Base-by-base conservation (phyloP, 2,797 vertebrate genomes). In the Coccyzus lansbergi region DNA sequence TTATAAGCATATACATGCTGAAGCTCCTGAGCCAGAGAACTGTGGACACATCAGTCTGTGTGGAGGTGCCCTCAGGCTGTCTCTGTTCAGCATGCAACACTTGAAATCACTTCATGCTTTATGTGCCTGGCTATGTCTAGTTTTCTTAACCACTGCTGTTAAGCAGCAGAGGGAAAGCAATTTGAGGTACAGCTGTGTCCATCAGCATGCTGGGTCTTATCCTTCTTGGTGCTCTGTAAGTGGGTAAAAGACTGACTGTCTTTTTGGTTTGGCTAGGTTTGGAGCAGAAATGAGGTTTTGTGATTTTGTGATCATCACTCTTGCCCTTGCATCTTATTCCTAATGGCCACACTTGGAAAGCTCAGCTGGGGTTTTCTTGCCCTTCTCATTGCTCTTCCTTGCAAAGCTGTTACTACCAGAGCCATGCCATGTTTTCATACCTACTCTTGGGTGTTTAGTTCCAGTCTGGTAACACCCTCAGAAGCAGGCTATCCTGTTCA, bases 51-150 rank as follows among this genome's bases (percentile, higher is more conserved):
- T 49, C 28, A 78, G 20, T 7, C 5, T 19, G 16, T 8, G 13
- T 2, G 53, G 44, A 24, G 11, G 33, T 40, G 31, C 52, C 59
- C 46, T 31, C 34, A 22, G 28, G 49, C 40, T n/a, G 21, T 4
- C 18, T 28, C 40, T 36, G 29, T 33, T 68, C 42, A 12, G 8
- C 1, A 0, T 12, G 11, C 1, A 3, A 31, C 22, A 3, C 42
- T 34, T n/a, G n/a, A n/a, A n/a, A n/a, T n/a, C n/a, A n/a, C n/a
- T n/a, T n/a, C n/a, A n/a, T n/a, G n/a, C n/a, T n/a, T n/a, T n/a
- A n/a, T n/a, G 42, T 65, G 55, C 52, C 42, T 1, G 5, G 38
- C 18, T 8, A 2, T 3, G 18, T 25, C 60, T 44, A 1, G 6
- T 74, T 70, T 55, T 68, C 46, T 33, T 29, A 36, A 40, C 14